These are phyloP conservation scores for Perithous albicinctus DNA, from an alignment of 2,888 invertebrate genomes.

Conservation along the genomic window DNA sequence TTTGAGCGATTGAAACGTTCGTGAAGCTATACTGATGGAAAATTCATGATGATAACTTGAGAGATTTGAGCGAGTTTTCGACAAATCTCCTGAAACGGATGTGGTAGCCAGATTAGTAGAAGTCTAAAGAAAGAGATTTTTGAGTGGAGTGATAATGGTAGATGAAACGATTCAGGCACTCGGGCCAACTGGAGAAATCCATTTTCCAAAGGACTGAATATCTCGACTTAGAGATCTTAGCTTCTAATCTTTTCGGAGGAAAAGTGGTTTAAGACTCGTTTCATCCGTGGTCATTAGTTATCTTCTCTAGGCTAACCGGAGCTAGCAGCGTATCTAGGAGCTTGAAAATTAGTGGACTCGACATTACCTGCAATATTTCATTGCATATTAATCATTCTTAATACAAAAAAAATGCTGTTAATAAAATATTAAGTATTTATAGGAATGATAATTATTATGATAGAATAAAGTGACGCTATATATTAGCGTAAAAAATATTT, in stretches of 20 bases:
- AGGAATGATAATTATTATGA: neutral
- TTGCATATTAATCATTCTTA: neutral
- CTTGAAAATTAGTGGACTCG: neutral
- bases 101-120: constrained; percentile 19
- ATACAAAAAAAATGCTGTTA: neutral
- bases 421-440: neutral
- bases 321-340: neutral
- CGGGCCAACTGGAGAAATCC: too few relatives aligned
- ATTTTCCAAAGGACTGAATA: constrained; percentile 31
- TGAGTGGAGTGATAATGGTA: constrained; percentile 42
- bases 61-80: constrained; percentile 36
- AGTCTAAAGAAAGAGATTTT: constrained; percentile 14
- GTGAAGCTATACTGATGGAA: constrained; percentile 41
- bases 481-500: too few relatives aligned
- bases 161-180: too few relatives aligned
- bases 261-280: constrained; percentile 30
- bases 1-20: constrained; percentile 49
- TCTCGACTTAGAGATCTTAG: constrained; percentile 27
- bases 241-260: constrained; percentile 41
- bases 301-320: constrained; percentile 20
- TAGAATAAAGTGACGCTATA: too few relatives aligned
- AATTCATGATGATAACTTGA: constrained; percentile 57
- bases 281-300: constrained; percentile 54
- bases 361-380: neutral
- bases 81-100: constrained; percentile 38